These are phyloP conservation scores for Muscicapa striata DNA, from an alignment of 2,797 vertebrate genomes.

Conservation along the genomic window DNA sequence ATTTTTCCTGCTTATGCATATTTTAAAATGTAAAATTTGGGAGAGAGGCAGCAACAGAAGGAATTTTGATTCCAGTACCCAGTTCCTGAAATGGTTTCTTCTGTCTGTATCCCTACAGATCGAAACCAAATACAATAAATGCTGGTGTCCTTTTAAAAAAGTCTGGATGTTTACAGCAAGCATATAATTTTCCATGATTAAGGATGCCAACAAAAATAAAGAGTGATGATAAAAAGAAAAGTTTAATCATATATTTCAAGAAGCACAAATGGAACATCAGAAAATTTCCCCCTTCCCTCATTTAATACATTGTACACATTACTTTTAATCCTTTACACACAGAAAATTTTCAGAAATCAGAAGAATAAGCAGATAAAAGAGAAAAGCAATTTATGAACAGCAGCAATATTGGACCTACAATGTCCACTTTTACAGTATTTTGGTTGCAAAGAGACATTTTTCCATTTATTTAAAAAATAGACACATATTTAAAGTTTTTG, in stretches of 20 bases:
- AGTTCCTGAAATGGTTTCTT: conserved; percentile 70
- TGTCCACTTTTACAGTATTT: neutral
- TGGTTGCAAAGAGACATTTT: neutral
- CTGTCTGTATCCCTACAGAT: conserved; percentile 69
- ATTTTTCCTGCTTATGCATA: conserved; percentile 72
- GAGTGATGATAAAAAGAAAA: conserved; percentile 79
- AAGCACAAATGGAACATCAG: conserved; percentile 71
- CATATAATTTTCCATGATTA: conserved; percentile 77
- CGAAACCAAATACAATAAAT: conserved; percentile 78
- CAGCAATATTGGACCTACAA: neutral
- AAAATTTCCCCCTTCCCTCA: neutral
- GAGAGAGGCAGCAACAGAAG: conserved; percentile 64
- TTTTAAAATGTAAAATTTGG: conserved; percentile 74
- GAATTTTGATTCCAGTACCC: conserved; percentile 74
- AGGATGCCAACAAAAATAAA: conserved; percentile 77
- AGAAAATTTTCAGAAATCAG: conserved; percentile 65
- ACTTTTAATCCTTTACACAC: conserved; percentile 41
- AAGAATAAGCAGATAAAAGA: conserved; percentile 25
- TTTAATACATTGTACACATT: conserved; percentile 58
- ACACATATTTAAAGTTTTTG: neutral
- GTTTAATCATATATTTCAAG: conserved; percentile 75
- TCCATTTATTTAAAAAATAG: neutral
- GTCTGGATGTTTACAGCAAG: conserved; percentile 75
- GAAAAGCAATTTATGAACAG: neutral
- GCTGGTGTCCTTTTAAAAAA: conserved; percentile 75